Percentiles rank a stretch among this genome's conserved stretches.
Evolutionary conservation across 1,140 invertebrate species (phyloP).

Genomic region (Apis dorsata): DNA sequence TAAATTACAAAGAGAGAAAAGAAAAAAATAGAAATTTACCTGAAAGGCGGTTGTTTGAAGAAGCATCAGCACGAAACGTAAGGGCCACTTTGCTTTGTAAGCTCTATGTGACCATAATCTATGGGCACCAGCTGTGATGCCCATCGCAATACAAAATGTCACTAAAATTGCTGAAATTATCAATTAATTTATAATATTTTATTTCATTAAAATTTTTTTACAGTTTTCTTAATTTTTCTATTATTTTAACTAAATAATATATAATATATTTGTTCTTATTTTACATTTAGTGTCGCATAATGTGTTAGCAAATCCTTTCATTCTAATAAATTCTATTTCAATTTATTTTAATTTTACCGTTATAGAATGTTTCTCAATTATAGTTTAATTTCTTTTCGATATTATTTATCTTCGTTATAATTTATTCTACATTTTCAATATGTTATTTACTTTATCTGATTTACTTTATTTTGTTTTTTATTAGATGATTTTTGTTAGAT

Average conservation of each 20-base stretch:
- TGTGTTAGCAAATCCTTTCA: neutral
- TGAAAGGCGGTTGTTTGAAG: conserved; percentile 91
- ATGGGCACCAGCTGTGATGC: conserved; percentile 94
- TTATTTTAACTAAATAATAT: neutral
- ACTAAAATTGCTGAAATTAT: conserved; percentile 69
- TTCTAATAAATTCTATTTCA: neutral
- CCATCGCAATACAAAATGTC: conserved; percentile 81
- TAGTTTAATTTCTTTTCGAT: neutral
- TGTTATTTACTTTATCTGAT: neutral
- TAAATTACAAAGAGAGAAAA: too few species aligned
- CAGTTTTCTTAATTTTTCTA: neutral
- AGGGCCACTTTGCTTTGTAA: conserved; percentile 92
- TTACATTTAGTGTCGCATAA: too few species aligned
- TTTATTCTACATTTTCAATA: neutral
- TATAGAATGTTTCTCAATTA: too few species aligned
- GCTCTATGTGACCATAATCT: conserved; percentile 92
- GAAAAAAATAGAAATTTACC: conserved; percentile 78
- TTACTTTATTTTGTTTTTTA: neutral
- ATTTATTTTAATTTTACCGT: neutral
- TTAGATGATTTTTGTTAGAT: neutral
- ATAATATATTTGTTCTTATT: too few species aligned
- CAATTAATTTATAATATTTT: neutral
- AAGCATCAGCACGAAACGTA: conserved; percentile 87
- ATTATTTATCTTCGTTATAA: neutral
- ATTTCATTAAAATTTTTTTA: neutral